Evolutionary conservation across 2,888 invertebrate genomes (phyloP), one percentile per base, ranked within the genome.

Genomic region (Dermolepida albohirtum): DNA sequence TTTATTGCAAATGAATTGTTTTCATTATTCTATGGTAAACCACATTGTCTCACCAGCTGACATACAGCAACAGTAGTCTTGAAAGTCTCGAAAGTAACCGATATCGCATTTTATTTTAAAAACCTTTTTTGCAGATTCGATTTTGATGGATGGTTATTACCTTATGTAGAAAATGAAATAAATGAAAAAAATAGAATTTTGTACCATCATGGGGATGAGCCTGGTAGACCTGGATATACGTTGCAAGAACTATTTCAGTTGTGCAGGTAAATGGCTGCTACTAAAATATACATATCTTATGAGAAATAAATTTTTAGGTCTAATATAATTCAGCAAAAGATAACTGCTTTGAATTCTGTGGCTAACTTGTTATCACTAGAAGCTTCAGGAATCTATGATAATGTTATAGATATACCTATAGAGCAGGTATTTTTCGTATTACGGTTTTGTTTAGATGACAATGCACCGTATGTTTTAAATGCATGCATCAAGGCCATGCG

Each of bases 161-260:
- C 94, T 0, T 94, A 90, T 74, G 85, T 88, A 50, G 89, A 90
- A 83, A 70, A 84, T 83, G 71, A 88, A 86, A 88, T 89, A 75
- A 83, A 87, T 22, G 86, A 87, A 67, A 86, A 85, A 54, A 87
- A 88, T 71, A 80, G 88, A 27, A 91, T 89, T 44, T 85, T 98
- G 12, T 96, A 95, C 82, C 94, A 97, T 81, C 98, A 98, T 82
- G 97, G 97, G 0, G 93, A 95, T 73, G 97, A 98, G 81, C 92
- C 96, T 6, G 92, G 91, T 70, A 86, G 95, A 70, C 94, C 97
- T 1, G 97, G 97, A 0, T 98, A 97, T 81, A 91, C 95, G 0
- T 81, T 98, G 10, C 92, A 93, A 73, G 98, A 98, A 83, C 82
- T 97, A 0, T 90, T 97, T 75, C 91, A 93, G 71, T 83, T 97